phyloP scores from a whole-genome alignment of 2,797 vertebrate genomes.

The Ctenopoma multispine region DNA sequence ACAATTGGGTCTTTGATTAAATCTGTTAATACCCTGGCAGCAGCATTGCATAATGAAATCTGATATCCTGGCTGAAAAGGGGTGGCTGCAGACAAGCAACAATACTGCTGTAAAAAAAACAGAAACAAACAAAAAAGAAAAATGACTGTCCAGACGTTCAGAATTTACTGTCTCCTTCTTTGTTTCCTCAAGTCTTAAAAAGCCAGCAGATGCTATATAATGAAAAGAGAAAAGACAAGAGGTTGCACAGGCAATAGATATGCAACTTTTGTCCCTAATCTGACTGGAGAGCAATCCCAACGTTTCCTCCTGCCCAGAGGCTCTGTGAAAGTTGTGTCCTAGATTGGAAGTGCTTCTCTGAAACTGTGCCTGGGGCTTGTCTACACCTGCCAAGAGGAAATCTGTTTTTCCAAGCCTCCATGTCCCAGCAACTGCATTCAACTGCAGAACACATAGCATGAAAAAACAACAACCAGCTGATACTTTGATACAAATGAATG shows the following conservation, averaged over 20 bases:
- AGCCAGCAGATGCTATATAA: slow-evolving; percentile 27
- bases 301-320: slow-evolving; percentile 32
- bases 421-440: slow-evolving; percentile 27
- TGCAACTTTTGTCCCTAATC: slow-evolving; percentile 60
- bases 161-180: slow-evolving; percentile 8
- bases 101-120: slow-evolving; percentile 34
- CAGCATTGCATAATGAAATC: slow-evolving; percentile 67
- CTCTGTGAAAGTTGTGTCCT: slow-evolving; percentile 57
- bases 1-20: slow-evolving; percentile 70
- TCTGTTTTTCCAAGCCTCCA: slow-evolving; percentile 39
- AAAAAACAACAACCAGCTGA: slow-evolving; percentile 31
- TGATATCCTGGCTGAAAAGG: slow-evolving; percentile 51
- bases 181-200: slow-evolving; percentile 26
- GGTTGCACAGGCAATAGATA: slow-evolving; percentile 50
- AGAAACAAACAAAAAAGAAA: neutral
- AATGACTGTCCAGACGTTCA: slow-evolving; percentile 39
- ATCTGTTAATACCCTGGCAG: slow-evolving; percentile 43
- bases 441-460: slow-evolving; percentile 11
- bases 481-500: slow-evolving; percentile 26
- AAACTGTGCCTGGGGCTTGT: slow-evolving; percentile 63
- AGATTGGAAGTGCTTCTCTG: slow-evolving; percentile 63
- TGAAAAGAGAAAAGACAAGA: slow-evolving; percentile 52
- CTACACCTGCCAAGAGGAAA: slow-evolving; percentile 58
- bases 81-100: slow-evolving; percentile 42
- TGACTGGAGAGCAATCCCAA: slow-evolving; percentile 53